Percentiles rank a stretch among this genome's conserved stretches.
These are phyloP conservation scores for Uloborus diversus DNA, from an alignment of 1,140 invertebrate genomes.

Conservation along the genomic window DNA sequence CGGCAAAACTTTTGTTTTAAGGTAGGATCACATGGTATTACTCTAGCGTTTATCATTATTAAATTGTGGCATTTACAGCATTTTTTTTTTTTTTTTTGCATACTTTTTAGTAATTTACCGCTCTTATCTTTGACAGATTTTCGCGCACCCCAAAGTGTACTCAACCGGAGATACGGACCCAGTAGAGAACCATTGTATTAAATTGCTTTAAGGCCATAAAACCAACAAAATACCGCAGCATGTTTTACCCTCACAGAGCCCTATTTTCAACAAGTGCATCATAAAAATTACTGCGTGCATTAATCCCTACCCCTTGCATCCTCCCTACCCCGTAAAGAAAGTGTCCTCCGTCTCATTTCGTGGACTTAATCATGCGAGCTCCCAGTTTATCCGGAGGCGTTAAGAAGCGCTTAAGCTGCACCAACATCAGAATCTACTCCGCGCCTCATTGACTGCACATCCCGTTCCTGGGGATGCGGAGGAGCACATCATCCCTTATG, in stretches of 20 bases:
- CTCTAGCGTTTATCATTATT: too few species aligned
- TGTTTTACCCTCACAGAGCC: neutral
- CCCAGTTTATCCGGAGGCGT: slow-evolving; percentile 36
- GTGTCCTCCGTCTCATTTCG: slow-evolving; percentile 19
- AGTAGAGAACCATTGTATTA: too few species aligned
- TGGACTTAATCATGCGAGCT: slow-evolving; percentile 46
- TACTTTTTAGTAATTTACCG: too few species aligned
- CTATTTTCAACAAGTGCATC: slow-evolving; percentile 35
- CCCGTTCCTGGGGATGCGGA: slow-evolving; percentile 6
- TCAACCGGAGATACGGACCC: too few species aligned
- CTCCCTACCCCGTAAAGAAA: neutral
- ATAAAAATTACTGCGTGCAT: slow-evolving; percentile 35
- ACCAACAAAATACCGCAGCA: too few species aligned
- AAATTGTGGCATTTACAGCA: too few species aligned
- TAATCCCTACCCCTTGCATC: slow-evolving; percentile 7
- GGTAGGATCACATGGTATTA: too few species aligned
- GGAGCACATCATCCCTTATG: slow-evolving; percentile 6
- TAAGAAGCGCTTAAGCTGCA: slow-evolving; percentile 48
- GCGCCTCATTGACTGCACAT: slow-evolving; percentile 34
- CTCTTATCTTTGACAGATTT: too few species aligned
- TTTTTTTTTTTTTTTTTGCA: too few species aligned
- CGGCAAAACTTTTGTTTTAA: too few species aligned
- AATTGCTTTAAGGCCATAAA: too few species aligned
- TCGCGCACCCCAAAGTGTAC: too few species aligned
- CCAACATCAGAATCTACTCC: slow-evolving; percentile 32